Conservation (phyloP, 1,140 invertebrate genomes). For the Zaprionus kolodkinae region DNA sequence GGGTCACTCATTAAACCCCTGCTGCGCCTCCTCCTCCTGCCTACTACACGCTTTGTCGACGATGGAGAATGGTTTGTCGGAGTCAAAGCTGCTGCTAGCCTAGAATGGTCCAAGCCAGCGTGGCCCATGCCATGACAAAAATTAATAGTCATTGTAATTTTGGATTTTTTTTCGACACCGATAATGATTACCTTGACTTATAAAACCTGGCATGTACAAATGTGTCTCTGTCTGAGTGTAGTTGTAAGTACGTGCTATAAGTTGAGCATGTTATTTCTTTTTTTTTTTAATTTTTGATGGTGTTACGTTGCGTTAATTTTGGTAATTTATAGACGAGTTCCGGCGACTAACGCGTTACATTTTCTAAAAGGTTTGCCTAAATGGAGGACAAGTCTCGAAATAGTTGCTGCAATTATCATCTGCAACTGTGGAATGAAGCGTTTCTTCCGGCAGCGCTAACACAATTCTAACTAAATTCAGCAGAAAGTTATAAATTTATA, state of each 20-base stretch:
- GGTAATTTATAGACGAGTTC: slow-evolving; percentile 22
- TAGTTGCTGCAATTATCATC: neutral
- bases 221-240: slow-evolving; percentile 41
- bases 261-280: slow-evolving; percentile 5
- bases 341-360: slow-evolving; percentile 24
- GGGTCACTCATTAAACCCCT: slow-evolving; percentile 52
- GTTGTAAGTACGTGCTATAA: slow-evolving; percentile 16
- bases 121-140: slow-evolving; percentile 58
- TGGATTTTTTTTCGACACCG: slow-evolving; percentile 54
- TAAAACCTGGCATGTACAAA: slow-evolving; percentile 48
- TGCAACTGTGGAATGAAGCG: neutral
- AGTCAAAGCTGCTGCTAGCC: slow-evolving; percentile 26
- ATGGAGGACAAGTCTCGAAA: slow-evolving; percentile 3
- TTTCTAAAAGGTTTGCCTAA: slow-evolving; percentile 7
- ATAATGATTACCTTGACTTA: slow-evolving; percentile 79
- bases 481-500: neutral
- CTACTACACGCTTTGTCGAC: neutral
- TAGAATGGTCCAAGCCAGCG: slow-evolving; percentile 63
- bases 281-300: too few relatives aligned
- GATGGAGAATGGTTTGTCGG: neutral
- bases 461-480: neutral
- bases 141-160: slow-evolving; percentile 76
- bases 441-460: neutral
- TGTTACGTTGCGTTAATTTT: slow-evolving; percentile 42
- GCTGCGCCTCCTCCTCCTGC: neutral